phyloP scores from a whole-genome alignment of 2,113 vertebrate genomes.

The Mirza zaza region DNA sequence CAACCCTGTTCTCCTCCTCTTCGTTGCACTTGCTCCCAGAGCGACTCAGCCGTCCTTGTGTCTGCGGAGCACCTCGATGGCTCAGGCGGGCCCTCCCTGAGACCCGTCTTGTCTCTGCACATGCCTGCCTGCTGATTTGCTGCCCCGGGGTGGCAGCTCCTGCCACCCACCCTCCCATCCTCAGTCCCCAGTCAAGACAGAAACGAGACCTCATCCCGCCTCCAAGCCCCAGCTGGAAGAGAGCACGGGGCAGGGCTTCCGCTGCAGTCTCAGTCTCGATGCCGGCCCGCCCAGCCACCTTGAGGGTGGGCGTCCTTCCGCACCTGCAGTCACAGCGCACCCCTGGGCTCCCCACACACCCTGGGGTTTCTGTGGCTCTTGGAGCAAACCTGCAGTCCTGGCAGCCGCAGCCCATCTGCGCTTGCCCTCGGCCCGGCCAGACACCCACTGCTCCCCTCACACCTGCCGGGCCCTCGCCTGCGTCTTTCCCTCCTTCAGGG shows the following conservation, averaged over 20 bases:
- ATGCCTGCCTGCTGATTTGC: no score
- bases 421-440: no score
- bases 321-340: neutral
- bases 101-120: no score
- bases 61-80: neutral
- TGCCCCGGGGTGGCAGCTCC: neutral
- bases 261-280: neutral
- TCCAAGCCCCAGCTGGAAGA: neutral
- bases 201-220: neutral
- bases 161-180: neutral
- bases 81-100: neutral
- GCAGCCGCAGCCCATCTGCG: no score
- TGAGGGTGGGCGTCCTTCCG: neutral
- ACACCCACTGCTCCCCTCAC: no score
- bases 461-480: neutral
- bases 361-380: no score
- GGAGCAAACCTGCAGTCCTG: neutral
- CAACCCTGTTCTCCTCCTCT: neutral
- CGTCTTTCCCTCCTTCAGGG: neutral
- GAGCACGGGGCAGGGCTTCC: neutral
- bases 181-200: neutral
- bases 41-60: neutral
- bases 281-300: accelerated
- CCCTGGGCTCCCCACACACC: no score
- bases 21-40: neutral